These are phyloP conservation scores for Drosophila malerkotliana DNA, from an alignment of 1,140 invertebrate genomes.

Conservation along the genomic window DNA sequence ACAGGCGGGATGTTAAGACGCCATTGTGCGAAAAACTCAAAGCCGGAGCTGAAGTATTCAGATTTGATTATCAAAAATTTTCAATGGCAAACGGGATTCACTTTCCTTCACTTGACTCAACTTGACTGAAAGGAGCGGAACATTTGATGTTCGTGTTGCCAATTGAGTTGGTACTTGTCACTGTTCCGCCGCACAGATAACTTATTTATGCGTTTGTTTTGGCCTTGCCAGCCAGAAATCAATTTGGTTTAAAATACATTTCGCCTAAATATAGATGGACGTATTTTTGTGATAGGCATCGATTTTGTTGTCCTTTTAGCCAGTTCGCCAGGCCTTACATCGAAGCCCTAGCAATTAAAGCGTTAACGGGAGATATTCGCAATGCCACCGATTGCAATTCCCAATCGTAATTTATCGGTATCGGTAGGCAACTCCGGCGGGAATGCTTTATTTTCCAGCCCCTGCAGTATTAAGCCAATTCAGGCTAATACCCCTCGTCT, in stretches of 20 bases:
- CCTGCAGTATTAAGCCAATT: constrained; percentile 36
- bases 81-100: constrained; percentile 6
- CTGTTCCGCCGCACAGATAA: constrained; percentile 11
- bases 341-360: neutral
- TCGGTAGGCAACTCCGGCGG: constrained; percentile 13
- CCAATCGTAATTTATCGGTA: constrained; percentile 24
- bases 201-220: constrained; percentile 33
- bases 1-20: constrained; percentile 32
- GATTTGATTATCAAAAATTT: constrained; percentile 29
- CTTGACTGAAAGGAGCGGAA: neutral
- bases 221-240: constrained; percentile 19
- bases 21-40: constrained; percentile 25
- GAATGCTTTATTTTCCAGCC: constrained; percentile 33
- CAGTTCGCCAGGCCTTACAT: neutral
- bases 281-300: constrained; percentile 8
- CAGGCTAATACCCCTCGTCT: constrained; percentile 14
- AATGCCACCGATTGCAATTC: constrained; percentile 21
- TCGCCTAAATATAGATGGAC: constrained; percentile 22
- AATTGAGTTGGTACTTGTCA: constrained; percentile 15
- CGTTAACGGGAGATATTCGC: neutral
- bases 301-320: constrained; percentile 14
- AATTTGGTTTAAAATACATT: constrained; percentile 34
- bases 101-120: neutral
- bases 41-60: constrained; percentile 10
- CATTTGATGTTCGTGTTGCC: constrained; percentile 3